Base-by-base conservation (phyloP, 1,140 invertebrate genomes). In the Micrasema minimum region DNA sequence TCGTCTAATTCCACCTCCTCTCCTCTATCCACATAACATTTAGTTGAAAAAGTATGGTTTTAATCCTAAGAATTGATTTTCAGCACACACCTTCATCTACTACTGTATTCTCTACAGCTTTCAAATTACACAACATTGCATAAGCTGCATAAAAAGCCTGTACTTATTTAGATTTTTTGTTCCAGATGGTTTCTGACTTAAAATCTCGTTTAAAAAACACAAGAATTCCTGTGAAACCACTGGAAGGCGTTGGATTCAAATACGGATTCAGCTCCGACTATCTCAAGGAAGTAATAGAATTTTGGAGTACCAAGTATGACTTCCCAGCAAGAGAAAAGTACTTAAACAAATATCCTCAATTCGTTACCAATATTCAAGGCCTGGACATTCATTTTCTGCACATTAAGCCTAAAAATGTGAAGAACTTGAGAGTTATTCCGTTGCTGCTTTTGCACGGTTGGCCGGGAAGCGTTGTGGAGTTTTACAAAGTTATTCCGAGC, bases 401-500 rank as follows among this genome's bases (percentile, higher is more conserved):
- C 76, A 81, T 84, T 0, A 80, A 79, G 50, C 82, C 82, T 12
- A 75, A 81, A 77, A 77, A 79, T 0, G 69, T 78, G 6, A 66
- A 73, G 2, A n/a, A 74, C 16, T 77, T 77, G 22, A 72, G 76
- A 5, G 83, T 92, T 2, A 67, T 91, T 3, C 92, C 93, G 1
- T 57, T 95, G n/a, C 76, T 96, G 0, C 12, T 97, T 1, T 72
- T 94, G 2, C 94, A 97, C 77, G 95, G 95, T 5, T 97, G 94
- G 94, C 95, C 95, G 1, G 94, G 96, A 26, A 93, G 92, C 0
- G 85, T 96, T 0, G 83, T 90, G 11, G 94, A 97, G 79, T 96
- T 96, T 79, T 91, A 93, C 72, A 90, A 94, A 76, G 83, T 93
- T 2, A 90, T 93, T 67, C 91, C 91, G 0, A 66, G 91, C 9